Base-by-base conservation (phyloP, 2,797 vertebrate species). In the Intellagama lesueurii region DNA sequence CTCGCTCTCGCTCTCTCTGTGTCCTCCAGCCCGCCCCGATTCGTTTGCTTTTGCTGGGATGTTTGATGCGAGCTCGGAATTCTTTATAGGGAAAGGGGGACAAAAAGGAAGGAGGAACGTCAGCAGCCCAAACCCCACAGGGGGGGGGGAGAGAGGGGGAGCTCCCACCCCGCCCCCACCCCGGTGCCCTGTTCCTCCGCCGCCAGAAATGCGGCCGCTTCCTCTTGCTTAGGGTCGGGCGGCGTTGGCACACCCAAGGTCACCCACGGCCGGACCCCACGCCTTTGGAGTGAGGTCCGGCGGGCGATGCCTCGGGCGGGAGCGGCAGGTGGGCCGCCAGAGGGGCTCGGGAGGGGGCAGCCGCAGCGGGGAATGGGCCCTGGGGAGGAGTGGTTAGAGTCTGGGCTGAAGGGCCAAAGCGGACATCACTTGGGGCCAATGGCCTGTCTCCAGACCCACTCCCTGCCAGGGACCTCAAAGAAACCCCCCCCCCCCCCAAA, bases 71-170 rank as follows among this genome's bases (percentile, higher is more conserved):
- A 94, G 93, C 78, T 90, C 32, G 89, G 92, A 94, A 94, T 94
- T 94, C 94, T 96, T 96, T 96, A 96, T 94, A 95, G 94, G 92
- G 92, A 85, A 94, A 90, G 68, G 60, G 68, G 40, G 40, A 40
- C 40, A 72, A 49, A n/a, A 91, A 95, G 94, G 95, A 95, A 96
- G 94, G 93, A 94, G 94, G 92, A 92, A 94, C 95, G 95, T 96
- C 96, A 95, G 89, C 89, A 94, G 94, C 72, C 72, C 1, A 8
- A 44, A 28, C 14, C 28, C 92, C 88, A 60, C 89, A 2, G 52
- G 52, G 52, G 52, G 9, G 52, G 5, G 91, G 84, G 90, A 76
- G 24, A 56, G 78, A n/a, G 91, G 88, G 88, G 75, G 0, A 32
- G 4, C 1, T 3, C 16, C 64, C 47, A 1, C 19, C 40, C 40